A percentile compares a stretch with the other conserved stretches of the same genome.
Conservation (phyloP, 2,113 vertebrate species). For the Paracyprichromis sp. region DNA sequence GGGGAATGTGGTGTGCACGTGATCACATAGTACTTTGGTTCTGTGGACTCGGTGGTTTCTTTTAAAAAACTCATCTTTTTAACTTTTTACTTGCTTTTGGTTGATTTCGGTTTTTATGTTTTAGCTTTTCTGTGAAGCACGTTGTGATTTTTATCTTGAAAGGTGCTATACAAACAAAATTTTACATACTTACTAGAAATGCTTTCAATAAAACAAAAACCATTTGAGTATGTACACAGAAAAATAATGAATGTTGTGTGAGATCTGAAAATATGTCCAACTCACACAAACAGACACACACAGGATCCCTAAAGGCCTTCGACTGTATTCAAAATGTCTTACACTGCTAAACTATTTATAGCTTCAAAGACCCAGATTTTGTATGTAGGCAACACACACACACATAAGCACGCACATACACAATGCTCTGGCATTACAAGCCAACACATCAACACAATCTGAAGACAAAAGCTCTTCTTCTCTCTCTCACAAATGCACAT, state of each 20-base stretch:
- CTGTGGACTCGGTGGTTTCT: not conserved
- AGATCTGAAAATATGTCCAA: not conserved
- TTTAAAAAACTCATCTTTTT: not conserved
- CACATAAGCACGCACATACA: not conserved
- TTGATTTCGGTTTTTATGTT: not conserved
- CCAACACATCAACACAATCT: constrained; percentile 30
- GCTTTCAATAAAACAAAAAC: not conserved
- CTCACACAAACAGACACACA: not conserved
- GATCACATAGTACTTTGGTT: not conserved
- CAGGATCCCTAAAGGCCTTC: constrained; percentile 42
- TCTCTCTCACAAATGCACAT: not conserved
- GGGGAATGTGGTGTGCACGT: not conserved
- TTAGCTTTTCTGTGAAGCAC: not conserved
- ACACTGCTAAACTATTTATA: constrained; percentile 66
- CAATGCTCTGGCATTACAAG: not conserved
- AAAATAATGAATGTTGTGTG: not conserved
- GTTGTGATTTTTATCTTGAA: not conserved
- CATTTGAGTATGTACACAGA: not conserved
- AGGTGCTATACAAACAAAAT: not conserved
- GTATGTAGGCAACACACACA: constrained; percentile 34
- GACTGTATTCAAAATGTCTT: constrained; percentile 65
- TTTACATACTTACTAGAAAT: not conserved
- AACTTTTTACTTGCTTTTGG: not conserved
- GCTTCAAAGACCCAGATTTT: constrained; percentile 70
- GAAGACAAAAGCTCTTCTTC: constrained; percentile 9